Conservation (phyloP, 2,797 vertebrate genomes). For the Crax fasciolata region DNA sequence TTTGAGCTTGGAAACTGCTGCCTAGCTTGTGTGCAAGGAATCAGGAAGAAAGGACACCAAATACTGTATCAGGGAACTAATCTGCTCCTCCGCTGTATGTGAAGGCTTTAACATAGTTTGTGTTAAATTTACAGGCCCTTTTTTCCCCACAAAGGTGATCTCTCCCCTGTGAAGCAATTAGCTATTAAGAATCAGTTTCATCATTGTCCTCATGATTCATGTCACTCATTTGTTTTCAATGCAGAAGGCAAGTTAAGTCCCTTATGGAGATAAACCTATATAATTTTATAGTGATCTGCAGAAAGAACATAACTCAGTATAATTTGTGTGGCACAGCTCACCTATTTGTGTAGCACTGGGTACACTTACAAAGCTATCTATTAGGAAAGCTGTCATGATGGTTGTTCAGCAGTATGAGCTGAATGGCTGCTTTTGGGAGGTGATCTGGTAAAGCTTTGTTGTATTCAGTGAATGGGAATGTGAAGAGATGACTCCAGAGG, state of each 20-base stretch:
- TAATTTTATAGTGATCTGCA: slow-evolving; percentile 61
- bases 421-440: neutral
- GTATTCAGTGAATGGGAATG: neutral
- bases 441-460: neutral
- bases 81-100: neutral
- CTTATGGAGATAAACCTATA: slow-evolving; percentile 35
- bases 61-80: neutral
- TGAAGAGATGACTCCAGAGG: neutral
- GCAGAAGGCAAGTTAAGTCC: slow-evolving; percentile 42
- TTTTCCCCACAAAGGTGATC: slow-evolving; percentile 8
- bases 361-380: neutral
- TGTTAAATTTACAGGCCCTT: slow-evolving; percentile 20
- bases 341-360: neutral
- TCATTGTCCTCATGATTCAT: slow-evolving; percentile 57
- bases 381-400: neutral
- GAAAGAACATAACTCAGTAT: slow-evolving; percentile 49
- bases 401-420: neutral
- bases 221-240: slow-evolving; percentile 23
- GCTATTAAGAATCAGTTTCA: slow-evolving; percentile 33
- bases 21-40: neutral
- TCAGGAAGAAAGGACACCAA: neutral
- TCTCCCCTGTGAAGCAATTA: slow-evolving; percentile 57
- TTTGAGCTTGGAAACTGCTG: neutral
- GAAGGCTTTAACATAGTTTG: slow-evolving; percentile 17
- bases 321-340: slow-evolving; percentile 51